These are phyloP conservation scores for Larimichthys polyactis DNA, from an alignment of 2,113 vertebrate genomes.

Conservation along the genomic window DNA sequence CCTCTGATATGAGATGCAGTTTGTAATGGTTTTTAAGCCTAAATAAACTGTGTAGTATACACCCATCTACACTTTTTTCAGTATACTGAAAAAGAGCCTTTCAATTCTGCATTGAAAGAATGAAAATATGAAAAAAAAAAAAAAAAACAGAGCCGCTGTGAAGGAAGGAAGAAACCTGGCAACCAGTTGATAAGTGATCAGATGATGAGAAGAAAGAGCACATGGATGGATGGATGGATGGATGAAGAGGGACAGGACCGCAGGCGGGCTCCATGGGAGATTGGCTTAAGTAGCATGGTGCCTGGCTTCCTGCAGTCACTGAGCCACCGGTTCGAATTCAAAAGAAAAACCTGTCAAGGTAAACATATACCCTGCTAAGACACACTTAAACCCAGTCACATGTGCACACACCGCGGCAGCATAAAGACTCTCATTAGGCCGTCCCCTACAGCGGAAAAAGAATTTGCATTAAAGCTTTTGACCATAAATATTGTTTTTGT, in stretches of 20 bases:
- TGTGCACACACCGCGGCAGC: not conserved
- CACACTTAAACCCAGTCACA: slow-evolving; percentile 16
- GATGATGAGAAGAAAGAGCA: slow-evolving; percentile 36
- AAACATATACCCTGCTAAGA: slow-evolving; percentile 42
- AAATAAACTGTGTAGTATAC: too few relatives aligned
- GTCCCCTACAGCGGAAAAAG: slow-evolving; percentile 37
- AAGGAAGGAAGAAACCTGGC: slow-evolving; percentile 19
- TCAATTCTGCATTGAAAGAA: not conserved
- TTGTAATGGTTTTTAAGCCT: too few relatives aligned
- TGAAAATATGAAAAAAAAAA: not conserved
- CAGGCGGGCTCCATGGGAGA: slow-evolving; percentile 69
- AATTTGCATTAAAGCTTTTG: slow-evolving; percentile 30
- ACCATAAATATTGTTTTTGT: slow-evolving; percentile 22
- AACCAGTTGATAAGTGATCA: slow-evolving; percentile 26
- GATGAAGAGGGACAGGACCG: slow-evolving; percentile 59
- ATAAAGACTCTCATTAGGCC: slow-evolving; percentile 32
- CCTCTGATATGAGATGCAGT: not conserved
- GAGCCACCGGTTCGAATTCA: slow-evolving; percentile 68
- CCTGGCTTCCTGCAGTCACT: slow-evolving; percentile 54
- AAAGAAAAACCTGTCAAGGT: slow-evolving; percentile 65
- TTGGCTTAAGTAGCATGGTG: slow-evolving; percentile 73
- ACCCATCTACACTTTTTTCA: too few relatives aligned
- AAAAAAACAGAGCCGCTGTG: not conserved
- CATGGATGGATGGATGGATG: slow-evolving; percentile 34
- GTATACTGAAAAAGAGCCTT: too few relatives aligned